Percentiles rank a stretch among this genome's conserved stretches.
Evolutionary conservation across 2,888 invertebrate genomes (phyloP).

Genomic region (Aromia moschata): DNA sequence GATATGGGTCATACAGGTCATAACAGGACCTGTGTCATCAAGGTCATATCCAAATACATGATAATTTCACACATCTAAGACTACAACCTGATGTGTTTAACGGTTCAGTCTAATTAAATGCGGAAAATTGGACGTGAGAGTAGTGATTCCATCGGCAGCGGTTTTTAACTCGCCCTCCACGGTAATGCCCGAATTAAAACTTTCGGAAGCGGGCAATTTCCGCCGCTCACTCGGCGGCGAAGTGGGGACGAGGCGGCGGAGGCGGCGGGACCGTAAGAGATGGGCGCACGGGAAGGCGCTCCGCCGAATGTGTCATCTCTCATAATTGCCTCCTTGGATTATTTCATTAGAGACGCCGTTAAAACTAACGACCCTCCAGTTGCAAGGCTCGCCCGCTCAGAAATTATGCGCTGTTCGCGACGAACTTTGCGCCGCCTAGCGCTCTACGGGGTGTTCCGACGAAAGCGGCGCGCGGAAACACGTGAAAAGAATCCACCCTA

Average conservation of each 20-base stretch:
- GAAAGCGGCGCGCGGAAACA: not conserved
- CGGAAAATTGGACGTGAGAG: too few relatives aligned
- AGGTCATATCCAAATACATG: too few relatives aligned
- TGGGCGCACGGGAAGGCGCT: constrained; percentile 54
- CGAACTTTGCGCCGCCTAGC: constrained; percentile 36
- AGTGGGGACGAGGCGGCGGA: constrained; percentile 27
- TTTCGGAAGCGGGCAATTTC: not conserved
- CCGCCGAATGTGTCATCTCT: constrained; percentile 62
- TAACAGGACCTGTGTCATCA: too few relatives aligned
- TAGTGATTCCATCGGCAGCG: too few relatives aligned
- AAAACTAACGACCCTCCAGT: constrained; percentile 62
- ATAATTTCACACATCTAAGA: too few relatives aligned
- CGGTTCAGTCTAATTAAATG: too few relatives aligned
- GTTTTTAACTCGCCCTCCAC: too few relatives aligned
- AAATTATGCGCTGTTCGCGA: constrained; percentile 55
- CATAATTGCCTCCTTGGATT: constrained; percentile 63
- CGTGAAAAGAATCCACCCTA: too few relatives aligned
- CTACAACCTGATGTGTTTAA: too few relatives aligned
- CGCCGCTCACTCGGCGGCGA: not conserved
- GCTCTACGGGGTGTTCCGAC: constrained; percentile 6
- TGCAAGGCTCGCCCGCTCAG: constrained; percentile 53
- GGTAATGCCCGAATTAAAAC: too few relatives aligned
- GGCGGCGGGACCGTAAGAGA: constrained; percentile 32
- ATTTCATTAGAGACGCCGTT: constrained; percentile 64
- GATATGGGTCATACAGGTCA: too few relatives aligned